These are phyloP conservation scores for Drosophila baimaii DNA, from an alignment of 1,140 invertebrate species.

Conservation along the genomic window DNA sequence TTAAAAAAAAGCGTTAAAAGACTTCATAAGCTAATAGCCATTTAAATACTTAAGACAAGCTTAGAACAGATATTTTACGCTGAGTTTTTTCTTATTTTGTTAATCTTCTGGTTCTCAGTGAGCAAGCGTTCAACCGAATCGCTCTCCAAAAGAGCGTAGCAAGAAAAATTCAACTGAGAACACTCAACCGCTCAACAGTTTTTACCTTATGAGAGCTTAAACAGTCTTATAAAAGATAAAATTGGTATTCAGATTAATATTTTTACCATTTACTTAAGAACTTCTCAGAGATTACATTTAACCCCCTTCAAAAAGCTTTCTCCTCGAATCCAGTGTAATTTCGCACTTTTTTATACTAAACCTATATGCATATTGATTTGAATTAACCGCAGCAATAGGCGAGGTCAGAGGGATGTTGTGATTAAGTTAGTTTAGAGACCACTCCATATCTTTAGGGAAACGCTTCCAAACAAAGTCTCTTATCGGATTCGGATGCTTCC, in stretches of 20 bases:
- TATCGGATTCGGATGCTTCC: slow-evolving; percentile 28
- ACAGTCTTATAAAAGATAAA: too few relatives aligned
- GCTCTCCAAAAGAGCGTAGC: too few relatives aligned
- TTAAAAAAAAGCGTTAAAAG: too few relatives aligned
- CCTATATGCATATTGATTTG: slow-evolving; percentile 40
- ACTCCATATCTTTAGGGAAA: slow-evolving; percentile 34
- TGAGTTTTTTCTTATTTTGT: too few relatives aligned
- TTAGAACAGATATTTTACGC: too few relatives aligned
- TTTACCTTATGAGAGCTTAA: too few relatives aligned
- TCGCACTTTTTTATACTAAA: slow-evolving; percentile 23
- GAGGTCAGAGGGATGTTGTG: slow-evolving; percentile 35
- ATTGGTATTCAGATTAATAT: not conserved
- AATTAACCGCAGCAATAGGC: slow-evolving; percentile 33
- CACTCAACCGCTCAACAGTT: too few relatives aligned
- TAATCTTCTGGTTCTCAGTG: too few relatives aligned
- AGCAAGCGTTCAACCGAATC: too few relatives aligned
- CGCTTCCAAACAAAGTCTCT: slow-evolving; percentile 16
- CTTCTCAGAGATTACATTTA: not conserved
- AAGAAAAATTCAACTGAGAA: too few relatives aligned
- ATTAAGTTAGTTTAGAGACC: slow-evolving; percentile 35
- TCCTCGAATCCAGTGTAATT: not conserved
- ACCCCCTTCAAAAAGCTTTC: not conserved
- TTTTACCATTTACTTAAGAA: not conserved
- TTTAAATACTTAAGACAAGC: too few relatives aligned
- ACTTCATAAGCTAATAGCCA: too few relatives aligned